These are phyloP conservation scores for Mesodorylaimus sp. DNA, from an alignment of 2,888 invertebrate species.

Conservation along the genomic window DNA sequence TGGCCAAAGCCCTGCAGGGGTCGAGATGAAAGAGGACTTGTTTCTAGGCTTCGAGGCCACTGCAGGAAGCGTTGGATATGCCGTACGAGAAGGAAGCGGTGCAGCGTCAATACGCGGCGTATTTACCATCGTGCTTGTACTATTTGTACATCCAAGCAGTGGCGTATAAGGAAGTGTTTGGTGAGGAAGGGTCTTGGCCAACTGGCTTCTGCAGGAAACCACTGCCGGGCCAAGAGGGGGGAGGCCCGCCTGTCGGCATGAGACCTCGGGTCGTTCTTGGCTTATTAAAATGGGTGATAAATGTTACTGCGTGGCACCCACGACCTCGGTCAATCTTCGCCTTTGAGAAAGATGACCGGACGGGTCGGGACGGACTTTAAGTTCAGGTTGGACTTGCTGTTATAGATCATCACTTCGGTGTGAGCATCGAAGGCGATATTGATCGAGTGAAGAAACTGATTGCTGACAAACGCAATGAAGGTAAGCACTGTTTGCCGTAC, in stretches of 20 bases:
- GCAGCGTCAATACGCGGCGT: slow-evolving; percentile 52
- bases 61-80: slow-evolving; percentile 67
- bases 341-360: background rate
- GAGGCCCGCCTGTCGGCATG: no score
- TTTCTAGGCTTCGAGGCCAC: slow-evolving; percentile 50
- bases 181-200: slow-evolving; percentile 19
- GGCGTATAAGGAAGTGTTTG: slow-evolving; percentile 58
- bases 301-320: no score
- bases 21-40: no score
- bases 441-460: slow-evolving; percentile 38
- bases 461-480: background rate
- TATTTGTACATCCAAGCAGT: slow-evolving; percentile 64
- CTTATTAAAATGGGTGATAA: no score
- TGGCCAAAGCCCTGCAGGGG: no score
- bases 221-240: no score
- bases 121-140: slow-evolving; percentile 63
- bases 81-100: slow-evolving; percentile 57
- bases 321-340: no score
- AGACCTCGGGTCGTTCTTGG: no score
- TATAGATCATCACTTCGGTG: slow-evolving; percentile 27
- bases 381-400: no score
- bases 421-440: slow-evolving; percentile 32
- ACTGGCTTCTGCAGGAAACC: no score
- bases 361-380: no score
- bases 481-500: background rate